Evolutionary conservation across 2,113 vertebrate species (phyloP), one percentile per base, ranked within the genome.

Genomic region (Pelecanus crispus): DNA sequence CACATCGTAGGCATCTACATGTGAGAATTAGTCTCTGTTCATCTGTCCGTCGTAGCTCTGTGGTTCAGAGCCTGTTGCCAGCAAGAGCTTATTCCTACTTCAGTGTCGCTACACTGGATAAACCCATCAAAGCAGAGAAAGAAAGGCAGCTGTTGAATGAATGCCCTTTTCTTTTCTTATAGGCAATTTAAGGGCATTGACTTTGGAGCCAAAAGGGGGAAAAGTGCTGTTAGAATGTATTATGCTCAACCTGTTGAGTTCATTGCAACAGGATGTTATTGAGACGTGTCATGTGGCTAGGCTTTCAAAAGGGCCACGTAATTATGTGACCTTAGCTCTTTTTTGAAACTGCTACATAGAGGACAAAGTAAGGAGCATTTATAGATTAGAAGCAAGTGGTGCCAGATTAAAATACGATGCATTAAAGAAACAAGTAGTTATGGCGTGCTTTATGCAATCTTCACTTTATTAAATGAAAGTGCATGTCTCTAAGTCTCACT

Each of bases 381-480:
- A 49, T 45, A 75, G 34, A 91, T 91, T 75, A 87, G 49, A 82
- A 93, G 28, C 38, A 90, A 91, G 61, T 50, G 38, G 56, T 81
- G 63, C 50, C 59, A 49, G 49, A 79, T 95, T 63, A 59, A 90
- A 92, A 74, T 65, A 55, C 17, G 61, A 31, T 82, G 47, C 61
- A 53, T 55, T 92, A 59, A 92, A 68, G 65, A 81, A 96, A 25
- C 24, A 36, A 65, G 56, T 38, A 66, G 36, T 85, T 85, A 55
- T 6, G 24, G 53, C 8, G 6, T 80, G 34, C 31, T 92, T 95
- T 82, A 63, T 89, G 50, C 50, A 93, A 13, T 67, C 81, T 75
- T 96, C 65, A 40, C 73, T 93, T 87, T 75, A 80, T 91, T 93
- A 84, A 88, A 75, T 84, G 58, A 29, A 86, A 81, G 34, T 70